These are phyloP conservation scores for Polyergus mexicanus DNA, from an alignment of 1,140 invertebrate genomes.

Conservation along the genomic window DNA sequence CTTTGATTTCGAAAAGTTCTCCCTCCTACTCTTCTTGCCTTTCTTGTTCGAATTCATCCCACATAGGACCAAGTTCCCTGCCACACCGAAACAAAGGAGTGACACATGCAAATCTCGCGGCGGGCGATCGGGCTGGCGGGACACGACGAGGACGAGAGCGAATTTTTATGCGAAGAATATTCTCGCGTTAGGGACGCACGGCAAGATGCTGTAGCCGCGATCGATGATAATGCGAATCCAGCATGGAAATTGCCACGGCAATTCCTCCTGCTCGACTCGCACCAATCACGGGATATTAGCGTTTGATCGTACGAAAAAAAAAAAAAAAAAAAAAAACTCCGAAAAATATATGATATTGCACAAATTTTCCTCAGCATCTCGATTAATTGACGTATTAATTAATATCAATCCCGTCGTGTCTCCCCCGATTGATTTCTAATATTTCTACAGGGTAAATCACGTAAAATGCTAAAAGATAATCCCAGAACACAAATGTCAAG, in stretches of 20 bases:
- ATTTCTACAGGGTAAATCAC: slow-evolving; percentile 85
- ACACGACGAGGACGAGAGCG: slow-evolving; percentile 48
- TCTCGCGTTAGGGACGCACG: background rate
- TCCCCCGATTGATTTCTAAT: slow-evolving; percentile 74
- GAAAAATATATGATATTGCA: background rate
- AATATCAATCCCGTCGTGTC: slow-evolving; percentile 56
- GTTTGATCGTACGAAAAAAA: slow-evolving; percentile 9
- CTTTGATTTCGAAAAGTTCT: slow-evolving; percentile 61
- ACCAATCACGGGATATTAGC: slow-evolving; percentile 3
- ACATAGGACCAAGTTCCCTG: slow-evolving; percentile 82
- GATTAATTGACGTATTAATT: slow-evolving; percentile 21
- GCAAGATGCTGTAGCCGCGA: background rate
- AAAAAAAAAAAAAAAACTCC: background rate
- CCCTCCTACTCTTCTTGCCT: slow-evolving; percentile 63
- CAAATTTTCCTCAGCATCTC: slow-evolving; percentile 2
- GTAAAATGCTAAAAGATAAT: slow-evolving; percentile 80
- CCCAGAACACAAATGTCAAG: slow-evolving; percentile 78
- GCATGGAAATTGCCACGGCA: background rate
- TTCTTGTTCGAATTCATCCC: slow-evolving; percentile 70
- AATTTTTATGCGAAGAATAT: slow-evolving; percentile 24
- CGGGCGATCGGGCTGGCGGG: slow-evolving; percentile 57
- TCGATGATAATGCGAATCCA: background rate
- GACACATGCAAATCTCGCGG: slow-evolving; percentile 69
- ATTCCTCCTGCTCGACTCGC: background rate
- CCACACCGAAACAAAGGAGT: slow-evolving; percentile 68